These are phyloP conservation scores for Macropodus opercularis DNA, from an alignment of 2,797 vertebrate species.

Conservation along the genomic window DNA sequence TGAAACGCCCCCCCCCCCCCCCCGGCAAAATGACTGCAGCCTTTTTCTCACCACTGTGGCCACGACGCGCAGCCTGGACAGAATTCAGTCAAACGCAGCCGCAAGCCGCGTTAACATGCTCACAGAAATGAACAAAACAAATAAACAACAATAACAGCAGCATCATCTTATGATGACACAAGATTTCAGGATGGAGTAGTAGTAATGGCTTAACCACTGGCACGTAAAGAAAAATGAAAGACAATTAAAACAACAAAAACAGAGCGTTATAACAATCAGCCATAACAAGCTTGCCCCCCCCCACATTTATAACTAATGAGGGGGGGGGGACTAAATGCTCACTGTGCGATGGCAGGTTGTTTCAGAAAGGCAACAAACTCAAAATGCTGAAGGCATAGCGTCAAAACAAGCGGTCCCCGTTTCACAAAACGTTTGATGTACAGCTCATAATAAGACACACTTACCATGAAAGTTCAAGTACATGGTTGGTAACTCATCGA, in stretches of 20 bases:
- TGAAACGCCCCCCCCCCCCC: constrained; percentile 11
- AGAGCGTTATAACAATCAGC: constrained; percentile 32
- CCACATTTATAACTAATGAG: constrained; percentile 43
- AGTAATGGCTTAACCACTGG: constrained; percentile 37
- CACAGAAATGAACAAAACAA: background rate
- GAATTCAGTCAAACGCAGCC: constrained; percentile 8
- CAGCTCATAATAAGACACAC: constrained; percentile 45
- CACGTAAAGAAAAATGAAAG: constrained; percentile 13
- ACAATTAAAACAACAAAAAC: too few relatives aligned
- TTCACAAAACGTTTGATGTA: constrained; percentile 47
- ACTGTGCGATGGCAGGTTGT: constrained; percentile 48
- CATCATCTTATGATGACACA: background rate
- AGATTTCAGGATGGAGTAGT: constrained; percentile 22
- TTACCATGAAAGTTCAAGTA: constrained; percentile 68
- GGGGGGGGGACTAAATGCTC: constrained; percentile 49
- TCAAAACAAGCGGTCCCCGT: constrained; percentile 46
- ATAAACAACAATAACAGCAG: background rate
- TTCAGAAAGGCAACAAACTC: constrained; percentile 68
- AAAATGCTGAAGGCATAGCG: constrained; percentile 56
- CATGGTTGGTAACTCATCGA: constrained; percentile 10
- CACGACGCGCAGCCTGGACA: constrained; percentile 25
- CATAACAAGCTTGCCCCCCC: constrained; percentile 12
- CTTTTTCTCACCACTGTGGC: background rate
- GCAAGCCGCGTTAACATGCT: constrained; percentile 32
- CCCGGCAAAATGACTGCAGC: constrained; percentile 10